These are phyloP conservation scores for Dipodomys stephensi DNA, from an alignment of 2,113 vertebrate species.

Conservation along the genomic window DNA sequence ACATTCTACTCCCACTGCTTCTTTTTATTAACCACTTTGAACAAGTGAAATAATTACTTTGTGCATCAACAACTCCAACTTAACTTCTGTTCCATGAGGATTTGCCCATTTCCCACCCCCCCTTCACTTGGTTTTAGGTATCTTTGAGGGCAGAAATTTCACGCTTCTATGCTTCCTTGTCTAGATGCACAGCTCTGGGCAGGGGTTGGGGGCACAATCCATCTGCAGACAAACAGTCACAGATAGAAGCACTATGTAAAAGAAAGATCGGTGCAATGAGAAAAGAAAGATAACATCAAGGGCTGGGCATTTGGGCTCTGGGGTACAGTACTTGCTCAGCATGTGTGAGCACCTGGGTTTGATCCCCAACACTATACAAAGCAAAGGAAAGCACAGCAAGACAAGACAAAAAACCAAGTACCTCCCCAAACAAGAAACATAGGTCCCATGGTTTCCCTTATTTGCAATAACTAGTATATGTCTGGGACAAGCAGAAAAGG, in stretches of 20 bases:
- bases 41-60: background rate
- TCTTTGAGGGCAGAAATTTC: background rate
- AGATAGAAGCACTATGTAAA: background rate
- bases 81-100: conserved; percentile 27
- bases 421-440: background rate
- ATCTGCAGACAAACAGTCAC: background rate
- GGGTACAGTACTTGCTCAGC: background rate
- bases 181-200: background rate
- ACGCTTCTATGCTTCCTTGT: background rate
- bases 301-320: background rate
- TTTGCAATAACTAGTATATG: too few relatives aligned
- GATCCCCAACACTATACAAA: background rate
- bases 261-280: background rate
- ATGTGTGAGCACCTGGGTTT: too few relatives aligned
- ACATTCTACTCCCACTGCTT: background rate
- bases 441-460: too few relatives aligned
- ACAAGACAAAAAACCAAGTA: background rate
- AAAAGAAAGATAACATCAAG: background rate
- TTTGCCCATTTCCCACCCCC: background rate
- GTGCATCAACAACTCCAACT: background rate
- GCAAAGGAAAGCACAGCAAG: background rate
- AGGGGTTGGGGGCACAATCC: too few relatives aligned
- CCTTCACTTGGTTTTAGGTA: background rate
- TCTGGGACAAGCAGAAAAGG: too few relatives aligned
- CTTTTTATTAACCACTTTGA: background rate